phyloP scores from a whole-genome alignment of 2,113 vertebrate genomes.

The Ceuthmochares aereus region DNA sequence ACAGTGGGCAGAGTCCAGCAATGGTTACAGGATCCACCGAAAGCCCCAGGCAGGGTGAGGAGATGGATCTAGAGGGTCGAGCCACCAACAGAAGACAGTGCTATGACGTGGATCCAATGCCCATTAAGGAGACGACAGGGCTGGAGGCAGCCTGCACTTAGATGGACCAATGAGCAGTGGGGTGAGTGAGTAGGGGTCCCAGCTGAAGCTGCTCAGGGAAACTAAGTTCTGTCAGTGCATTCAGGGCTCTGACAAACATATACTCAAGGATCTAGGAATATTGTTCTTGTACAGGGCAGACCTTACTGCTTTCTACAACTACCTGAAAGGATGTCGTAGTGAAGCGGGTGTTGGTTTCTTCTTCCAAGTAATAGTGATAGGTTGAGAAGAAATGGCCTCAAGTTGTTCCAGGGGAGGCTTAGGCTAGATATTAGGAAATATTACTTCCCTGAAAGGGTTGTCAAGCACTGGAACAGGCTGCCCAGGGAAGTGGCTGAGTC shows the following conservation, averaged over 20 bases:
- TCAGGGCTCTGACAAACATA: background rate
- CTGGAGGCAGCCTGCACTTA: background rate
- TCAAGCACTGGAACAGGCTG: too few species aligned
- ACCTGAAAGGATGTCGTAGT: too few species aligned
- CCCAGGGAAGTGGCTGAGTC: too few species aligned
- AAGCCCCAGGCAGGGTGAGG: background rate
- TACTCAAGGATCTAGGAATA: background rate
- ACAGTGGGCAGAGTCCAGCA: background rate
- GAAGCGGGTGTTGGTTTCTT: too few species aligned
- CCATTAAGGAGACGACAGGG: background rate
- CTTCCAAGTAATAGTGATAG: too few species aligned
- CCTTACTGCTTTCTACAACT: too few species aligned
- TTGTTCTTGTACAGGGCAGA: background rate
- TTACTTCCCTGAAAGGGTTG: too few species aligned
- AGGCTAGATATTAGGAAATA: too few species aligned
- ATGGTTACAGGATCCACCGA: background rate
- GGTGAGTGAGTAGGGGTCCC: background rate
- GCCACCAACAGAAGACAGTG: background rate
- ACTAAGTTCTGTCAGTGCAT: background rate
- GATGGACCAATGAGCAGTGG: rapidly evolving
- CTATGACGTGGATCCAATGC: rapidly evolving
- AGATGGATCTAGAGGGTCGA: background rate
- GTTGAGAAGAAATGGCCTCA: too few species aligned
- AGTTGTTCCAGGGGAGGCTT: too few species aligned
- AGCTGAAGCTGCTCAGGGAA: background rate